Percentiles rank a stretch among this genome's conserved stretches.
Conservation (phyloP, 2,888 invertebrate species). For the Drosophila recens region DNA sequence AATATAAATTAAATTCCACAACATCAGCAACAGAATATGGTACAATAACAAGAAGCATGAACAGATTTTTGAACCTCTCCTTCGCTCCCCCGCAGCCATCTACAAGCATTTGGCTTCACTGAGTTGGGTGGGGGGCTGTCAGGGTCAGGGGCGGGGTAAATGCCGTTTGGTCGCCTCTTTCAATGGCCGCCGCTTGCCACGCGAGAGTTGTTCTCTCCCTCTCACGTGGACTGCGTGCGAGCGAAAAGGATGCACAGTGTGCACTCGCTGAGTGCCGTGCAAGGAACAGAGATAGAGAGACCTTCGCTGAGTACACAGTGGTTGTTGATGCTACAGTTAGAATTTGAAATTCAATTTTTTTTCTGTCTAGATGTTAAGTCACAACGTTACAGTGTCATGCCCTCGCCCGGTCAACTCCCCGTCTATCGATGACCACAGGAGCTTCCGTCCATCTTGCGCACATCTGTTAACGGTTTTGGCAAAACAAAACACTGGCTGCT, state of each 20-base stretch:
- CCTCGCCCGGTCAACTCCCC: slow-evolving; percentile 15
- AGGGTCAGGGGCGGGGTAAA: slow-evolving; percentile 23
- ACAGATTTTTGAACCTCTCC: slow-evolving; percentile 60
- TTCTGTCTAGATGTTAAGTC: slow-evolving; percentile 11
- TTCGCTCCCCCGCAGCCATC: slow-evolving; percentile 17
- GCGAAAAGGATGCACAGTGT: slow-evolving; percentile 47
- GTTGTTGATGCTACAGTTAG: slow-evolving; percentile 40
- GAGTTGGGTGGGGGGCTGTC: slow-evolving; percentile 1
- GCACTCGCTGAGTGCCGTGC: slow-evolving; percentile 4
- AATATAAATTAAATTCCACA: slow-evolving; percentile 78
- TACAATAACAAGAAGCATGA: slow-evolving; percentile 53
- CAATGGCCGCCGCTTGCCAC: slow-evolving; percentile 67
- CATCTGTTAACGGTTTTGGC: slow-evolving; percentile 47
- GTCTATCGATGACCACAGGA: slow-evolving; percentile 1
- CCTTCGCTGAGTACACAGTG: slow-evolving; percentile 3
- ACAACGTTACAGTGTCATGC: slow-evolving; percentile 24
- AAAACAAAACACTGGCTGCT: not conserved
- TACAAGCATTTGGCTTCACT: not conserved
- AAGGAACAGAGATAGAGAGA: slow-evolving; percentile 35
- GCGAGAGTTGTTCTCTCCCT: slow-evolving; percentile 38
- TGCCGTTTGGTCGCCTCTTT: slow-evolving; percentile 56
- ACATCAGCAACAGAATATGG: slow-evolving; percentile 55
- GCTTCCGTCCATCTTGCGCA: slow-evolving; percentile 27
- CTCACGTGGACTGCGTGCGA: slow-evolving; percentile 30
- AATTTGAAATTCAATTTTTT: slow-evolving; percentile 29